Base-by-base conservation (phyloP, 2,113 vertebrate genomes). In the Oreochromis spilurus region DNA sequence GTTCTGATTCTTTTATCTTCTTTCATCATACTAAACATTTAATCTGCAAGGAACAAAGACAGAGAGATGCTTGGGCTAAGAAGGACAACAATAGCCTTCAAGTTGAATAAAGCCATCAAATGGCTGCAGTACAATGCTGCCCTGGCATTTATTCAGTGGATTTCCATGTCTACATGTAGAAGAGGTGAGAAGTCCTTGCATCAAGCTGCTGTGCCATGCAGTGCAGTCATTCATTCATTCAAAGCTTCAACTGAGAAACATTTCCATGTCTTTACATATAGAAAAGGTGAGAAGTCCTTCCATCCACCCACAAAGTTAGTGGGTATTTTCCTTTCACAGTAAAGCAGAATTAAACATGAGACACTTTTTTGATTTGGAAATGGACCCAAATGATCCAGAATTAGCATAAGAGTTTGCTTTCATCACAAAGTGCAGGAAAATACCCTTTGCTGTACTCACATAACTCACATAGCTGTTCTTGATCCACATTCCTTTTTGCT, bases 221-320 rank as follows among this genome's bases (percentile, higher is more conserved):
- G 40, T 29, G 43, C 50, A 26, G 58, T 21, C 67, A 87, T 91
- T 81, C 67, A 93, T 90, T 92, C 85, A 92, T 90, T 92, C 85
- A 83, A 31, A 31, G 36, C 81, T 88, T 54, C 78, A 91, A n/a
- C 29, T n/a, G 86, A 67, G 88, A 72, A 5, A 24, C 79, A 94
- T 96, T 95, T 95, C 91, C 95, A 95, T 95, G 77, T 84, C 91
- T 95, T 95, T 95, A 92, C 90, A 90, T 91, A 84, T 81, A 79
- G 90, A 89, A 83, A 92, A 89, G 84, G 93, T 93, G 95, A 89
- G 34, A 96, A 95, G 86, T 92, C 78, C 72, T 87, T 84, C 58
- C 85, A 88, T 91, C 72, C 75, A 88, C 81, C 34, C 70, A 60
- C 80, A 79, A 91, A 86, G 82, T 90, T 92, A 92, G 89, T 89